Evolutionary conservation across 2,113 vertebrate species (phyloP).

Genomic region (Marmota monax): DNA sequence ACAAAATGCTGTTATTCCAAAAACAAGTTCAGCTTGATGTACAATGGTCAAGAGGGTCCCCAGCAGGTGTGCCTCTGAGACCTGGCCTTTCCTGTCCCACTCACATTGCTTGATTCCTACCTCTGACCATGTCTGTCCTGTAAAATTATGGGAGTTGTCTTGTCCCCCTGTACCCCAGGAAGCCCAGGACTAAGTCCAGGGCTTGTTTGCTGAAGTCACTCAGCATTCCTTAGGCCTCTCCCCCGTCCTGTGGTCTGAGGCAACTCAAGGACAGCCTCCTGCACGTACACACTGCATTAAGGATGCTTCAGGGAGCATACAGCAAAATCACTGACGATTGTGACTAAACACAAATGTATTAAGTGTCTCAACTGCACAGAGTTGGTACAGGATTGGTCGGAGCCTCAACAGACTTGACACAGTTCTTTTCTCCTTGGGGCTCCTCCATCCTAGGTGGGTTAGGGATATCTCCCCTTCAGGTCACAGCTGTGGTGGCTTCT

Average conservation of each 20-base stretch:
- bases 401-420: neutral
- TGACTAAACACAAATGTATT: neutral
- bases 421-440: neutral
- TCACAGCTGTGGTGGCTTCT: neutral
- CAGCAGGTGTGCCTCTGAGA: rapidly evolving
- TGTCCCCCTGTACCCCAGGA: neutral
- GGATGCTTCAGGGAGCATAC: neutral
- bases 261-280: too few relatives aligned
- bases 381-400: neutral
- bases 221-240: rapidly evolving
- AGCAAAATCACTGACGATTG: neutral
- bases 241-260: neutral
- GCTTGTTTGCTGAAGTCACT: neutral
- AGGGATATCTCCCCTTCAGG: neutral
- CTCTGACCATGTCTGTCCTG: neutral
- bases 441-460: rapidly evolving
- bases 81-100: neutral
- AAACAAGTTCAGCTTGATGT: neutral
- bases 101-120: neutral
- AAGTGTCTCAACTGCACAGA: too few relatives aligned
- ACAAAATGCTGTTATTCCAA: neutral
- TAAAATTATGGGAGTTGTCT: neutral
- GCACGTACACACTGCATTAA: rapidly evolving
- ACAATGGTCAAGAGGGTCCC: neutral
- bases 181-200: neutral